Evolutionary conservation across 2,113 vertebrate species (phyloP), one percentile per base, ranked within the genome.

Genomic region (Papio anubis): DNA sequence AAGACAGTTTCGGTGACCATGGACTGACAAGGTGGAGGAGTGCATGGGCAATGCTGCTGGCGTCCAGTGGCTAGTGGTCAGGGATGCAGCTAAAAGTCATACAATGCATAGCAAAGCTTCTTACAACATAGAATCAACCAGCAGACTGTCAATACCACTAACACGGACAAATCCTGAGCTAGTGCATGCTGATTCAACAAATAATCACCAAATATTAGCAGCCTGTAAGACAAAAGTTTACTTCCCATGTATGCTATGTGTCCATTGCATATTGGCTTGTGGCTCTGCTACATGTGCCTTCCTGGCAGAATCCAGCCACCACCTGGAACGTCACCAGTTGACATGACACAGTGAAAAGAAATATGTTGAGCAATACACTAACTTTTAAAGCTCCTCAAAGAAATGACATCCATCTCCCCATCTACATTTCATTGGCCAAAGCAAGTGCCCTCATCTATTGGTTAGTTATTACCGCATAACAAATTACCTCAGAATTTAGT

Each of bases 31-130:
- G 6, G 20, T 43, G 10, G 38, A 1, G 14, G 8, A 64, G 3
- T 4, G 0, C 20, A 7, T 59, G 27, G 9, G 1, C 1, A 30
- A 6, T 40, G 7, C 0, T 20, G 1, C 14, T 82, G 21, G 45
- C 2, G 14, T 72, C 59, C 52, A 32, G 30, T 93, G 43, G 10
- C 25, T 23, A 48, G 14, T 86, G 45, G 38, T 64, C 32, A 87
- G 52, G 13, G n/a, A 21, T 70, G 6, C 9, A 70, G 25, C 8
- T 52, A 76, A 70, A 79, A 70, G 25, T 72, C 23, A 75, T 64
- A 38, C 40, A 83, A 38, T 40, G 10, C 10, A 68, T 0, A 66
- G 40, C 59, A 75, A 6, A 83, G 38, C 9, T 40, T 9, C 20
- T 57, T 59, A 25, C 8, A 61, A 57, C 9, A 84, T 12, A 72